Conservation (phyloP, 2,113 vertebrate species). For the Muscicapa adusta region DNA sequence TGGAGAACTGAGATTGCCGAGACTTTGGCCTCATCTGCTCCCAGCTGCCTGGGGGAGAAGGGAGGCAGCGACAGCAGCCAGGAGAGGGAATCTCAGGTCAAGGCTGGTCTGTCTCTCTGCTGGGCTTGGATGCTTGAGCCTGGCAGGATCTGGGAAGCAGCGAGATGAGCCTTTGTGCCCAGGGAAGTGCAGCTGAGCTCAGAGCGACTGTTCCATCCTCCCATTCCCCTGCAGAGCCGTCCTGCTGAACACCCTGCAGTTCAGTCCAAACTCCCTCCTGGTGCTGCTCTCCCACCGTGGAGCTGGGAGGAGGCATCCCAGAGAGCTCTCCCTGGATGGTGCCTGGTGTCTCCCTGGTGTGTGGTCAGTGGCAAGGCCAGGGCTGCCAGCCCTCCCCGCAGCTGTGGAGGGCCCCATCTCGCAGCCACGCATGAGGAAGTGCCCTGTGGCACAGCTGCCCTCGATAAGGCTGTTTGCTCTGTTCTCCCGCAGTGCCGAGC, state of each 20-base stretch:
- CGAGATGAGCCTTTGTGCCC: background rate
- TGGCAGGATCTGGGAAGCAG: background rate
- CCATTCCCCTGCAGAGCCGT: background rate
- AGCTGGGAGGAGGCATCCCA: fast-evolving
- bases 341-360: background rate
- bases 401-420: background rate
- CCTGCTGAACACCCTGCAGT: background rate
- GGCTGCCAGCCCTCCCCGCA: background rate
- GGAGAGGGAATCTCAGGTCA: conserved; percentile 39
- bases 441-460: background rate
- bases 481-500: background rate
- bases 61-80: background rate
- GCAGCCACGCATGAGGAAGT: background rate
- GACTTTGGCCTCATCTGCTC: conserved; percentile 51
- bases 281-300: fast-evolving
- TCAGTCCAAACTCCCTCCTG: background rate
- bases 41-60: background rate
- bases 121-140: background rate
- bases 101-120: background rate
- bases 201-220: fast-evolving
- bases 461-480: background rate
- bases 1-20: background rate
- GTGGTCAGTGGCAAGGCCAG: background rate
- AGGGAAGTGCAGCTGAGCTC: background rate
- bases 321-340: background rate